Evolutionary conservation across 2,888 invertebrate genomes (phyloP).

Genomic region (Bombylius discolor): DNA sequence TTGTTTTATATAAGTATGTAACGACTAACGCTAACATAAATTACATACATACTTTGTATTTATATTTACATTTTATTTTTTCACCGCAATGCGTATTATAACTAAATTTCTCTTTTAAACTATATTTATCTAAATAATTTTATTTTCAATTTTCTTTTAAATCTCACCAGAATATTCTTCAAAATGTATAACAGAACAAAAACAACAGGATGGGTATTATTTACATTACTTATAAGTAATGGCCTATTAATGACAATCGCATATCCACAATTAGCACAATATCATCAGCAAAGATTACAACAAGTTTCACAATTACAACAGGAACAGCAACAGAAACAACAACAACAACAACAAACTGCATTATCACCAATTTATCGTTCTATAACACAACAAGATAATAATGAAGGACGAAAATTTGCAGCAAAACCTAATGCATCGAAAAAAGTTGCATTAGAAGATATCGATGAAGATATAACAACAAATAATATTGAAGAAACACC

Average conservation of each 20-base stretch:
- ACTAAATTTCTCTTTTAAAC: no score
- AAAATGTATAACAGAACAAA: slow-evolving; percentile 53
- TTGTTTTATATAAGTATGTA: no score
- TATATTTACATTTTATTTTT: no score
- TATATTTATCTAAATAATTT: no score
- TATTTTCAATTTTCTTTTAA: no score
- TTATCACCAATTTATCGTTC: slow-evolving; percentile 26
- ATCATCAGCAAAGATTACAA: slow-evolving; percentile 17
- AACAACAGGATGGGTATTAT: slow-evolving; percentile 52
- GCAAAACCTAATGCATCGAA: slow-evolving; percentile 82
- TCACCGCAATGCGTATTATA: no score
- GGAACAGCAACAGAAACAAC: slow-evolving; percentile 15
- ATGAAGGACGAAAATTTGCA: slow-evolving; percentile 62
- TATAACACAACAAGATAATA: slow-evolving; percentile 11
- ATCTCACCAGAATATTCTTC: slow-evolving; percentile 1
- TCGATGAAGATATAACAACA: slow-evolving; percentile 69
- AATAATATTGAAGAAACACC: slow-evolving; percentile 64
- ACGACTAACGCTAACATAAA: no score
- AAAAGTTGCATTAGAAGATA: slow-evolving; percentile 69
- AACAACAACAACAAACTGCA: slow-evolving; percentile 13
- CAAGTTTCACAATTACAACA: slow-evolving; percentile 13
- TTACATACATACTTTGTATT: no score
- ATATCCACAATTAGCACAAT: slow-evolving; percentile 38
- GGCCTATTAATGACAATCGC: slow-evolving; percentile 53
- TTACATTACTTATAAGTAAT: slow-evolving; percentile 55